Percentiles rank a stretch among this genome's conserved stretches.
Evolutionary conservation across 92 coral and sea anemone genomes (phyloP).

Genomic region (Scolanthus callimorphus): DNA sequence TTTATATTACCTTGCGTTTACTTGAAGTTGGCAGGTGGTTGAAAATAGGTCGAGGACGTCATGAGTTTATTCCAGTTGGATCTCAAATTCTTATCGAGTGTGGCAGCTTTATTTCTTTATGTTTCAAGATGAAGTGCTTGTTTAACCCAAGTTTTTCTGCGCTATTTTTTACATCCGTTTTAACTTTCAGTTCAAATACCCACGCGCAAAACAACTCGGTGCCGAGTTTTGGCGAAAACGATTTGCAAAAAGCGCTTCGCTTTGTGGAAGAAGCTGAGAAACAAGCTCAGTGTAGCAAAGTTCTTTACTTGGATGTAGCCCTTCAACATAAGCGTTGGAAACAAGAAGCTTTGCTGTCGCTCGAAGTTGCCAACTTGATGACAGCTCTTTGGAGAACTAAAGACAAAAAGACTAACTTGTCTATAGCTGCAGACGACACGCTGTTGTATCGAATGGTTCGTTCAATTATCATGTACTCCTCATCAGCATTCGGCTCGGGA

Average conservation of each 20-base stretch:
- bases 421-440: constrained; percentile 44
- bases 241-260: constrained; percentile 19
- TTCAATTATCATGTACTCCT: constrained; percentile 53
- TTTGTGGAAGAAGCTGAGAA: constrained; percentile 12
- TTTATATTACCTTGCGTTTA: too few species aligned
- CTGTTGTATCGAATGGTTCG: constrained; percentile 45
- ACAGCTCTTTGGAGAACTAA: constrained; percentile 66
- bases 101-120: too few species aligned
- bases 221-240: too few species aligned
- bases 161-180: too few species aligned
- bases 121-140: too few species aligned
- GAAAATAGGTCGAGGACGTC: too few species aligned
- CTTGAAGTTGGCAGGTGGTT: too few species aligned
- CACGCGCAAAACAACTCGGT: too few species aligned
- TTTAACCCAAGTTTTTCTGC: too few species aligned
- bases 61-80: too few species aligned
- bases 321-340: constrained; percentile 53
- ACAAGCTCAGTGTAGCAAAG: constrained; percentile 18
- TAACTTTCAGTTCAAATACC: too few species aligned
- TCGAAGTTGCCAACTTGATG: constrained; percentile 66
- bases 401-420: constrained; percentile 9
- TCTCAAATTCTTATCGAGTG: too few species aligned
- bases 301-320: constrained; percentile 20
- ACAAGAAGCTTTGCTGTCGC: constrained; percentile 48
- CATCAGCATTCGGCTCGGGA: constrained; percentile 68